Evolutionary conservation across 2,113 vertebrate species (phyloP), one percentile per base, ranked within the genome.

Genomic region (Sander vitreus): DNA sequence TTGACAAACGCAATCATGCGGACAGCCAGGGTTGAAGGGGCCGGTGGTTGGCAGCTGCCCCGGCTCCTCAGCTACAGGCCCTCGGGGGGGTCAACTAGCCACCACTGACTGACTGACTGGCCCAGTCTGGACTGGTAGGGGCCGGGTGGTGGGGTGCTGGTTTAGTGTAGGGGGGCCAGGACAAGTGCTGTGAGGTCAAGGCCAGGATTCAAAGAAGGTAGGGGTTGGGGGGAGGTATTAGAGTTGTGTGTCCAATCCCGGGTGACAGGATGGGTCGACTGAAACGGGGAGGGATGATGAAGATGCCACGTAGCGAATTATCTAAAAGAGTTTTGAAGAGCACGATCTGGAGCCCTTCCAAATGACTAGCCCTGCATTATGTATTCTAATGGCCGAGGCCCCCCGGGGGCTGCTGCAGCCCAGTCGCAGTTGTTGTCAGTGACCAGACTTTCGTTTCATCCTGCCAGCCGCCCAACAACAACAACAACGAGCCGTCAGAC

Each of bases 1-100:
- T 94, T 95, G 95, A 96, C 95, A 96, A 94, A 95, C 73, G 92
- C 92, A 89, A 92, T 96, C 95, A 96, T 95, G 93, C 93, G 91
- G 93, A 95, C 93, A 88, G 87, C 81, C 83, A 11, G 60, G 91
- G 91, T 93, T 95, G 95, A 95, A 95, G 91, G 90, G 91, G 91
- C 77, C 57, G 54, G 80, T 93, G 91, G 86, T 94, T 96, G 95
- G 94, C 95, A 96, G 95, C 93, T 95, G 93, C 94, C 93, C 91
- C 45, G 66, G 87, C 92, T 94, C 91, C 94, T 95, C 94, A 95
- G 92, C 91, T 85, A 64, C 66, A 76, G 84, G 86, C 88, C 94
- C 93, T 83, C 54, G 3, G 85, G 91, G 91, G 88, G 91, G 88
- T 92, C 85, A 90, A 80, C 86, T 80, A 57, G 77, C 86, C 78